phyloP scores from a whole-genome alignment of 2,797 vertebrate genomes.

The Eulemur coronatus region DNA sequence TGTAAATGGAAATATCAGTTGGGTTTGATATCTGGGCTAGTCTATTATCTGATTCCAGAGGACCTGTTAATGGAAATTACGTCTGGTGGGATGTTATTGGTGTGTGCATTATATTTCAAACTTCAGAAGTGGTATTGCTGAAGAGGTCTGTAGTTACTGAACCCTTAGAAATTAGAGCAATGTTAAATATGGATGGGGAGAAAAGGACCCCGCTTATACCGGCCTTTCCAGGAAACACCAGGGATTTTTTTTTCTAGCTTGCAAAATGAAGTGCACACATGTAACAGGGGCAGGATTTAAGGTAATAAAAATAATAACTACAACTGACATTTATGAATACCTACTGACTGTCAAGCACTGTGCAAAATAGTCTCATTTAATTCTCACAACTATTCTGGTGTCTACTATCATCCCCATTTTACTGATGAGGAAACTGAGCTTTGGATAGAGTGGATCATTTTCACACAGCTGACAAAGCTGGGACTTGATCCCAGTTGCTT shows the following conservation, averaged over 20 bases:
- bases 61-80: not conserved
- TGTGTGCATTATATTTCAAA: not conserved
- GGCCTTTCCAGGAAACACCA: not conserved
- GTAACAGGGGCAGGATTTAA: not conserved
- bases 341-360: not conserved
- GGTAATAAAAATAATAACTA: not conserved
- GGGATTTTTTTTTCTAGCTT: not conserved
- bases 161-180: not conserved
- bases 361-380: not conserved
- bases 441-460: not conserved
- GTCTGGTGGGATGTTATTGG: not conserved
- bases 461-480: not conserved
- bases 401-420: not conserved
- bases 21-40: not conserved
- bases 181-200: not conserved
- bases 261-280: not conserved
- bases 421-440: not conserved
- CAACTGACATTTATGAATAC: not conserved
- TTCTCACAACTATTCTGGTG: not conserved
- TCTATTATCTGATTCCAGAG: constrained; percentile 40
- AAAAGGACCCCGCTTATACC: not conserved
- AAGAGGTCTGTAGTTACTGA: not conserved
- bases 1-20: not conserved
- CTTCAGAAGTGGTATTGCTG: not conserved
- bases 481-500: not conserved